Conservation (phyloP, 2,888 invertebrate genomes). For the Cryptus viduatorius region DNA sequence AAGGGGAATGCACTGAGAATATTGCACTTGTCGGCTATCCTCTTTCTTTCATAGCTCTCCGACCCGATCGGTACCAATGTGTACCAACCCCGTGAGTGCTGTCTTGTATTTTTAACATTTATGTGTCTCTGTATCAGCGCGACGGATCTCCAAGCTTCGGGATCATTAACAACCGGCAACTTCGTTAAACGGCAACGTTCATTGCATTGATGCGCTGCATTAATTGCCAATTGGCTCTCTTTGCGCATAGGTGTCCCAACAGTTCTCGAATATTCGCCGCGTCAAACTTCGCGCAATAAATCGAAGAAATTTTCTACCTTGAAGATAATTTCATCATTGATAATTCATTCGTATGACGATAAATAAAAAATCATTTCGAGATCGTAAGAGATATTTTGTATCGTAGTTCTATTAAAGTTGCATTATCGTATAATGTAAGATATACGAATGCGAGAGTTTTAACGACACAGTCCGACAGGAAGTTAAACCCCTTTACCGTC, state of each 20-base stretch:
- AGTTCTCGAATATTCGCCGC: not conserved
- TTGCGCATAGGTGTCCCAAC: not conserved
- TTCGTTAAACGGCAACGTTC: not conserved
- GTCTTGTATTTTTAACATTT: not conserved
- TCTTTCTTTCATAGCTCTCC: slow-evolving; percentile 19
- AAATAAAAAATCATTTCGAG: too few relatives aligned
- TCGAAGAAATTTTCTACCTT: not conserved
- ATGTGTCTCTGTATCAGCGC: not conserved
- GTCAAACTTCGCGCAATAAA: not conserved
- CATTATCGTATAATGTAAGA: not conserved
- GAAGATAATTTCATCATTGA: too few relatives aligned
- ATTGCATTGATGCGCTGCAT: not conserved
- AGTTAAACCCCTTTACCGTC: slow-evolving; percentile 43
- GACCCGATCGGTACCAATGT: slow-evolving; percentile 59
- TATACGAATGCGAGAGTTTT: not conserved
- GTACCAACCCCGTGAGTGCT: slow-evolving; percentile 73
- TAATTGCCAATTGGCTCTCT: not conserved
- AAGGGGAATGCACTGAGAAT: slow-evolving; percentile 75
- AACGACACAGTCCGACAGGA: slow-evolving; percentile 40
- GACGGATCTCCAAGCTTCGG: not conserved
- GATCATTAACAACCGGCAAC: not conserved
- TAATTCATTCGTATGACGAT: too few relatives aligned
- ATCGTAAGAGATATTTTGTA: not conserved
- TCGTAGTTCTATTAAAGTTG: not conserved
- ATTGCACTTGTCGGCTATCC: slow-evolving; percentile 36